Conservation (phyloP, 2,797 vertebrate genomes). For the Mastacembelus armatus region DNA sequence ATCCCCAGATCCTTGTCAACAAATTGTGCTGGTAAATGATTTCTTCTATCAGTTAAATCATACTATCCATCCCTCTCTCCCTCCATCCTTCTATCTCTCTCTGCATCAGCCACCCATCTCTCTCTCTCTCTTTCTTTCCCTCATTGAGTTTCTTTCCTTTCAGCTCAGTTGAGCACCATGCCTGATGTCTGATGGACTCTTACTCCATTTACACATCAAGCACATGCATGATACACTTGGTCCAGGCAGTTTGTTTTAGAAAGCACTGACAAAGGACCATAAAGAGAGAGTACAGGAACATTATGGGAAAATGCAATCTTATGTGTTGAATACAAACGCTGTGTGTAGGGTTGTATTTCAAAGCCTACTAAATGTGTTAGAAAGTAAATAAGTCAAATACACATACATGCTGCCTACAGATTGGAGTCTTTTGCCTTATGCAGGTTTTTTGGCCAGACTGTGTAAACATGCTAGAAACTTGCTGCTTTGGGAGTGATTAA, state of each 20-base stretch:
- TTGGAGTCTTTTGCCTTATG: conserved; percentile 35
- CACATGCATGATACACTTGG: conserved; percentile 40
- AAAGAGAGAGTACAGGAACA: no score
- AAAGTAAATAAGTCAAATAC: no score
- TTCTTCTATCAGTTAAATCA: conserved; percentile 83
- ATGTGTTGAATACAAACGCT: no score
- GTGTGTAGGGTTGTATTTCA: not conserved
- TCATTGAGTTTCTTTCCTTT: conserved; percentile 77
- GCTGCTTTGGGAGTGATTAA: conserved; percentile 62
- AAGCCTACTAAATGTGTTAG: not conserved
- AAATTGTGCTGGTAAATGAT: conserved; percentile 85
- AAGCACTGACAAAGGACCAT: no score
- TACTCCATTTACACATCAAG: conserved; percentile 33
- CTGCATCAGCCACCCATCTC: conserved; percentile 36
- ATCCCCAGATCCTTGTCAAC: conserved; percentile 84
- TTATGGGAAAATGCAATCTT: no score
- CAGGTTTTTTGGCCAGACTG: conserved; percentile 36
- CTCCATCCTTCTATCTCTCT: conserved; percentile 60
- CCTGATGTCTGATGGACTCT: conserved; percentile 51
- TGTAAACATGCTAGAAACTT: conserved; percentile 63
- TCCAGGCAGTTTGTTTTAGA: no score
- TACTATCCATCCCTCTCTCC: conserved; percentile 76
- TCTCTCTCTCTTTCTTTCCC: conserved; percentile 34
- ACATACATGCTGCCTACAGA: not conserved
- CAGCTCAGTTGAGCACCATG: conserved; percentile 59